Evolutionary conservation across 1,140 invertebrate genomes (phyloP).

Genomic region (Eciton burchellii): DNA sequence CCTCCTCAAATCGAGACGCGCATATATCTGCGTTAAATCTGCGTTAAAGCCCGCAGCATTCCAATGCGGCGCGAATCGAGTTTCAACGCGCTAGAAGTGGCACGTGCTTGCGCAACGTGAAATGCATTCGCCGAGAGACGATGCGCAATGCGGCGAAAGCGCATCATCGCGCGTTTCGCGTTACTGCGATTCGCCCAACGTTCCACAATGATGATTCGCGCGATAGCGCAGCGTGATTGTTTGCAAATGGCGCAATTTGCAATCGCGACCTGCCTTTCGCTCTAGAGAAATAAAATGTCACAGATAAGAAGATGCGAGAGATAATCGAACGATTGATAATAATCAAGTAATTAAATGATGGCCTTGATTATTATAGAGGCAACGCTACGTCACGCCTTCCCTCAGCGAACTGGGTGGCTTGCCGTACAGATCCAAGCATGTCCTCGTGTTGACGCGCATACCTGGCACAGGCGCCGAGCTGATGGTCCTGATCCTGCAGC

Average conservation of each 20-base stretch:
- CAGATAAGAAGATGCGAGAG: no score
- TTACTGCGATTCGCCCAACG: background rate
- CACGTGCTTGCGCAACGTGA: conserved; percentile 18
- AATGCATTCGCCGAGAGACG: background rate
- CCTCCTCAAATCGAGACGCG: background rate
- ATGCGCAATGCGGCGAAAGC: conserved; percentile 50
- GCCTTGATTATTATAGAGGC: conserved; percentile 54
- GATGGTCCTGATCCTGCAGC: conserved; percentile 88
- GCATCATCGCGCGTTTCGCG: background rate
- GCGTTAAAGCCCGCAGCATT: no score
- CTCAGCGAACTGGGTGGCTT: conserved; percentile 85
- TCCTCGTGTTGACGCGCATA: conserved; percentile 88
- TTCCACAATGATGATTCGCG: background rate
- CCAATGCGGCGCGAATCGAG: background rate
- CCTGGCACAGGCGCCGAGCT: conserved; percentile 89
- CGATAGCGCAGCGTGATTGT: background rate
- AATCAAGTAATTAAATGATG: conserved; percentile 5
- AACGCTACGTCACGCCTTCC: conserved; percentile 86
- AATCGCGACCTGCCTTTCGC: no score
- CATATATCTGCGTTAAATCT: conserved; percentile 2
- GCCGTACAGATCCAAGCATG: conserved; percentile 85
- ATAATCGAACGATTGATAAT: conserved; percentile 4
- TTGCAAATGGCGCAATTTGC: background rate
- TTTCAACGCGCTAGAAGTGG: conserved; percentile 7
- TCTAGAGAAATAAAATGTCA: no score